A percentile compares a stretch with the other conserved stretches of the same genome.
Evolutionary conservation across 2,888 invertebrate genomes (phyloP).

Genomic region (Charanyca ferruginea): DNA sequence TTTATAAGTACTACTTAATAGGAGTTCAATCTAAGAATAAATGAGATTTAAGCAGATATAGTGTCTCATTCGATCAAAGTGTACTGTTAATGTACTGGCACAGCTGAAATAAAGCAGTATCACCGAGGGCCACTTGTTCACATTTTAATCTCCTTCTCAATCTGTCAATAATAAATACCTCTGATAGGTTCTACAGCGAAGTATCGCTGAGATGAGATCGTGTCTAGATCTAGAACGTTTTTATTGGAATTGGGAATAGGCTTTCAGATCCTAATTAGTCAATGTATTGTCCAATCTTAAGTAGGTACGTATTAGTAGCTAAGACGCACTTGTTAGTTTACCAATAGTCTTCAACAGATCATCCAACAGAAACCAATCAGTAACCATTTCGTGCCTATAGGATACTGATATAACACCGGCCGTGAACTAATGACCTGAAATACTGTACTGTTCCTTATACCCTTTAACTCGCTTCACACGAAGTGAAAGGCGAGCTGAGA

Average conservation of each 20-base stretch:
- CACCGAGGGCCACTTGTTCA: too few species aligned
- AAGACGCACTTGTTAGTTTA: background rate
- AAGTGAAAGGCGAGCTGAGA: constrained; percentile 87
- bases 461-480: constrained; percentile 78
- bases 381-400: constrained; percentile 24
- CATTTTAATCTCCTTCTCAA: too few species aligned
- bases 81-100: constrained; percentile 12
- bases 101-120: background rate
- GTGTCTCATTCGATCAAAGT: constrained; percentile 20
- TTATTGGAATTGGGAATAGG: too few species aligned
- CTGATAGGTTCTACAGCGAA: too few species aligned
- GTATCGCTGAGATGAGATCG: too few species aligned
- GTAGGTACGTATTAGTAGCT: background rate
- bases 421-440: constrained; percentile 79
- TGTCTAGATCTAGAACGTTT: too few species aligned
- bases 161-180: too few species aligned
- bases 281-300: constrained; percentile 2
- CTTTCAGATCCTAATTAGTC: too few species aligned
- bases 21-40: constrained; percentile 43
- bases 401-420: constrained; percentile 49
- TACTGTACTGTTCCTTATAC: constrained; percentile 77
- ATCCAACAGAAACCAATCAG: background rate
- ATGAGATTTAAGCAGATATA: constrained; percentile 30
- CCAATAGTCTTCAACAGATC: constrained; percentile 3
- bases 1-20: constrained; percentile 32